Base-by-base conservation (phyloP, 1,140 invertebrate species). In the Adoxophyes honmai region DNA sequence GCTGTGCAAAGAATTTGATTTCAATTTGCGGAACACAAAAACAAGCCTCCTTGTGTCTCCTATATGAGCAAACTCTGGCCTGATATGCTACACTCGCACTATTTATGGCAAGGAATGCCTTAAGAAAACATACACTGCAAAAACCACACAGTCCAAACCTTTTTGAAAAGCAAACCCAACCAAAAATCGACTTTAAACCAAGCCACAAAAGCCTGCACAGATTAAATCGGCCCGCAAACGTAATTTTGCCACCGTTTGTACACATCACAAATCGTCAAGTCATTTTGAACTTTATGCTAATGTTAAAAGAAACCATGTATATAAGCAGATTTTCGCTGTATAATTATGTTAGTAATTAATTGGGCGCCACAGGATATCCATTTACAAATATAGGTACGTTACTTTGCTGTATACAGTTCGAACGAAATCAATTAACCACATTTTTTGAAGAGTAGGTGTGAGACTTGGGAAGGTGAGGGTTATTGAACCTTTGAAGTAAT, bases 101-200 rank as follows among this genome's bases (percentile, higher is more conserved):
- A 82, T 85, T 82, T 85, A 82, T 82, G 81, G 81, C 64, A 70
- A 77, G 73, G 79, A 85, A 85, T 85, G 74, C 73, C 73, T 79
- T 79, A 85, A 75, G 67, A 76, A 75, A 79, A 85, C 76, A 80
- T 72, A 54, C 59, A 64, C 59, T 71, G 72, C 60, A 55, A 68
- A 60, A 61, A 63, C 61, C 60, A 59, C 34, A 42, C n/a, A 28
- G n/a, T 0, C 15, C 21, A 21, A 9, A 21, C 7, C 16, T 21
- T 33, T 28, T n/a, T 21, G 3, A 13, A 48, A 48, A 48, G 11
- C 9, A 44, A 42, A 56, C 3, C 5, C 36, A 42, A 13, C 34
- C 37, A 56, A 56, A 3, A 18, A 15, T 34, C 15, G 15, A 56
- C 55, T 13, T 56, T 44, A 56, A 42, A 56, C 11, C 21, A 48